Conservation (phyloP, 2,797 vertebrate species). For the Champsocephalus esox region DNA sequence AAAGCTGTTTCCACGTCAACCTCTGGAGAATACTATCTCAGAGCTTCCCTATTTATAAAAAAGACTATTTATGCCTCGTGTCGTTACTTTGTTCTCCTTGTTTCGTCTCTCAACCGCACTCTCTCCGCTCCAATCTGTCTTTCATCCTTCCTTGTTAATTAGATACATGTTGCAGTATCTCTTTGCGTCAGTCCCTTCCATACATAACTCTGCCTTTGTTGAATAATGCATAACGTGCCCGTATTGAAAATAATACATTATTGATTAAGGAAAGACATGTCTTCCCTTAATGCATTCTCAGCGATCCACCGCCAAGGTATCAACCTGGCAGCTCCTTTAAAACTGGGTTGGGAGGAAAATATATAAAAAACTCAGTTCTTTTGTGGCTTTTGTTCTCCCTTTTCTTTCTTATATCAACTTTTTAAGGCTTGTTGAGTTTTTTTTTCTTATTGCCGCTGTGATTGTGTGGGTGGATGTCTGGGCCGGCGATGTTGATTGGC, state of each 20-base stretch:
- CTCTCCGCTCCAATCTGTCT: slow-evolving; percentile 14
- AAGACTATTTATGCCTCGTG: slow-evolving; percentile 7
- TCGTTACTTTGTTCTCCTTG: background rate
- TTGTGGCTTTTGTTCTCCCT: background rate
- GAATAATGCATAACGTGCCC: slow-evolving; percentile 71
- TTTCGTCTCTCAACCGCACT: slow-evolving; percentile 3
- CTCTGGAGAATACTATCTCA: slow-evolving; percentile 49
- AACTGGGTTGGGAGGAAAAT: background rate
- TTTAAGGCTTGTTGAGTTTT: slow-evolving; percentile 10
- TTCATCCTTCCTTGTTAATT: slow-evolving; percentile 65
- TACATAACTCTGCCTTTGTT: slow-evolving; percentile 69
- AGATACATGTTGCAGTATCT: slow-evolving; percentile 71
- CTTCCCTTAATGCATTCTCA: slow-evolving; percentile 51
- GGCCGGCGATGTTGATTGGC: slow-evolving; percentile 28
- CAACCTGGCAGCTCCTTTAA: slow-evolving; percentile 19
- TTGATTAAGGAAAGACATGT: slow-evolving; percentile 68
- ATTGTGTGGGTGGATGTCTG: slow-evolving; percentile 42
- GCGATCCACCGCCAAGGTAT: slow-evolving; percentile 28
- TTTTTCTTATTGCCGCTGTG: background rate
- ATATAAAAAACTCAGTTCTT: background rate
- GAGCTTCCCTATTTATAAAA: slow-evolving; percentile 24
- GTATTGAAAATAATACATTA: slow-evolving; percentile 75
- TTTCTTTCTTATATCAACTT: background rate
- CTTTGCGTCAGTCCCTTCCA: slow-evolving; percentile 47
- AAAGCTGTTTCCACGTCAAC: slow-evolving; percentile 46